Base-by-base conservation (phyloP, 53 echinoderm and acorn worm genomes). In the Pentamera pediparva region DNA sequence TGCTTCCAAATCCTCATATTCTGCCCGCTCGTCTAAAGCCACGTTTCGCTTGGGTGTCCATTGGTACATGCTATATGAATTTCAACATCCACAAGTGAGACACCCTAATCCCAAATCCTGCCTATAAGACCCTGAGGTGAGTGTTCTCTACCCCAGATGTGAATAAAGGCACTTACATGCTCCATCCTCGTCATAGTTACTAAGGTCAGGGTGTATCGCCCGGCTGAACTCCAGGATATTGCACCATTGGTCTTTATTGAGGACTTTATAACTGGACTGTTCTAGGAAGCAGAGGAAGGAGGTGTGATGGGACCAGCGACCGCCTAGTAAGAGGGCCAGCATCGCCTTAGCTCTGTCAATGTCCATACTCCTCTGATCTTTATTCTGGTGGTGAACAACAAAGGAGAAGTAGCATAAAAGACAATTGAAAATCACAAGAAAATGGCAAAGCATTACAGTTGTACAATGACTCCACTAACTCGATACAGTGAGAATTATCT, bases 191-290 rank as follows among this genome's bases (percentile, higher is more conserved):
- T 96, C 98, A 51, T 96, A 91, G 81, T 96, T 96, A 69, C 90
- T 88, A 26, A 96, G 91, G 37, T 96, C 91, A 12, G 91, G 76
- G 39, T 78, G 79, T 49, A 96, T 96, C 32, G 98, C 85, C 30
- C 98, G 84, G 71, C 98, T 96, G 56, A 96, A 96, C 77, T 96
- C 98, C 54, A 96, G 77, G 79, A 96, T 91, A 96, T 96, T 96
- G 98, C 98, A 96, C 98, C 98, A 96, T 78, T 95, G 98, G 78
- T 96, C 98, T 82, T 91, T 96, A 76, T 96, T 96, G 74, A 95
- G 85, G 15, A 91, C 98, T 61, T 86, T 91, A 58, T 79, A 96
- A 74, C 70, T 82, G 70, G 89, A 78, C 75, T 91, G 88, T 84
- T 91, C 98, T 37, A 96, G 63, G 78, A 91, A 96, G 25, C 86